Evolutionary conservation across 1,140 invertebrate genomes (phyloP).

Genomic region (Yoshiicerus persimilis): DNA sequence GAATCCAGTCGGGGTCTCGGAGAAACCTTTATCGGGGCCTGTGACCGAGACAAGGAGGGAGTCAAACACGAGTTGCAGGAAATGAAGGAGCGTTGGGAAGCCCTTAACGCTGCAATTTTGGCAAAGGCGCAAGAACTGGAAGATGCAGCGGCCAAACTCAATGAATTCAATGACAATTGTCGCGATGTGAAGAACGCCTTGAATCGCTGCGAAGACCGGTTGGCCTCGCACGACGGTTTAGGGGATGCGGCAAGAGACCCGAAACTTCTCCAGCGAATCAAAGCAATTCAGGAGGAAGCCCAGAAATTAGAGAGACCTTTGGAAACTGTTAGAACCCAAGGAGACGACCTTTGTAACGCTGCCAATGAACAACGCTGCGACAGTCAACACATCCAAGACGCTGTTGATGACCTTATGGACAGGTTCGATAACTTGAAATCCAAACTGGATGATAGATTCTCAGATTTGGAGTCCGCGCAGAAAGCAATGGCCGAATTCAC

Average conservation of each 20-base stretch:
- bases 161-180: conserved; percentile 80
- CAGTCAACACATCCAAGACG: conserved; percentile 71
- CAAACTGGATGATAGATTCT: conserved; percentile 75
- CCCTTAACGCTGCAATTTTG: conserved; percentile 70
- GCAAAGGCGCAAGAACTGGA: conserved; percentile 76
- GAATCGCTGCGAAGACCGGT: conserved; percentile 82
- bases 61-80: conserved; percentile 77
- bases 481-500: conserved; percentile 83
- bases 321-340: conserved; percentile 67
- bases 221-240: conserved; percentile 76
- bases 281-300: conserved; percentile 73
- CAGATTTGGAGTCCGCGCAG: conserved; percentile 80
- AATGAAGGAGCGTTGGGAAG: conserved; percentile 86
- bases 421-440: conserved; percentile 74
- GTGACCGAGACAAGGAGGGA: conserved; percentile 72
- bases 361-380: conserved; percentile 64
- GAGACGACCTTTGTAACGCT: conserved; percentile 72
- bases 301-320: conserved; percentile 74
- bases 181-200: conserved; percentile 78
- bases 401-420: conserved; percentile 74
- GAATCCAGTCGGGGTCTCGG: conserved; percentile 82
- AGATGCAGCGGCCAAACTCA: conserved; percentile 75
- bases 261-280: conserved; percentile 78
- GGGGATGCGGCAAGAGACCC: conserved; percentile 77
- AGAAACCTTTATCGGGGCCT: conserved; percentile 68